phyloP scores from a whole-genome alignment of 2,888 invertebrate genomes.

The Camptogramma bilineatum region DNA sequence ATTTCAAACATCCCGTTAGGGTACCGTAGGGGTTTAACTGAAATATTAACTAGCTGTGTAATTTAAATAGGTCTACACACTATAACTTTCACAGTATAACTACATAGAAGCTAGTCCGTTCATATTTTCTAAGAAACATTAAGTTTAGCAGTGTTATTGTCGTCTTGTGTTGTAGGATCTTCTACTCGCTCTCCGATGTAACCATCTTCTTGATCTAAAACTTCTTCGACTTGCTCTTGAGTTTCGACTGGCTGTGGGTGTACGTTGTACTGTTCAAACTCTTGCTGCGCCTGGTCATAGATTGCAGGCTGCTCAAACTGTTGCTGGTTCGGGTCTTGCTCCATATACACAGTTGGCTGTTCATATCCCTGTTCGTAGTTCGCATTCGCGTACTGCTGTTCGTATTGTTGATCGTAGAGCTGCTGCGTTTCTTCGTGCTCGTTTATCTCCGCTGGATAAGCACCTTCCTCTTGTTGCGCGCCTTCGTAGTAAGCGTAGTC shows the following conservation, averaged over 20 bases:
- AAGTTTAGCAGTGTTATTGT: slow-evolving; percentile 15
- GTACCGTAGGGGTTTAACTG: too few species aligned
- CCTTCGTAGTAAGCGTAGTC: slow-evolving; percentile 63
- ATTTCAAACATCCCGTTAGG: too few species aligned
- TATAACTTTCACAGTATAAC: not conserved
- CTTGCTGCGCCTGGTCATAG: slow-evolving; percentile 38
- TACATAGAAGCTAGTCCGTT: not conserved
- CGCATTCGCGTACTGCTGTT: slow-evolving; percentile 60
- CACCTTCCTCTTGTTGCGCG: slow-evolving; percentile 49
- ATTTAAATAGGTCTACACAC: not conserved
- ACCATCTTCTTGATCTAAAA: slow-evolving; percentile 27
- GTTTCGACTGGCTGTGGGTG: slow-evolving; percentile 28
- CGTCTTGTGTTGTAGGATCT: slow-evolving; percentile 8
- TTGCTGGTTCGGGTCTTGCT: slow-evolving; percentile 34
- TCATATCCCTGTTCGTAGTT: slow-evolving; percentile 46
- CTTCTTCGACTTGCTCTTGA: slow-evolving; percentile 26
- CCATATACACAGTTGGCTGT: slow-evolving; percentile 42
- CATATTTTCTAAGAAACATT: slow-evolving; percentile 3
- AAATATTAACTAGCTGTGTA: not conserved
- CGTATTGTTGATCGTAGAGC: slow-evolving; percentile 67
- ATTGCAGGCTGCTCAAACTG: slow-evolving; percentile 35
- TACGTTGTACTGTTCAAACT: slow-evolving; percentile 35
- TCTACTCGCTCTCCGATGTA: slow-evolving; percentile 8
- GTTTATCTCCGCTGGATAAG: slow-evolving; percentile 56
- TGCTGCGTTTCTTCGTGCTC: slow-evolving; percentile 65